Evolutionary conservation across 2,888 invertebrate species (phyloP), one percentile per base, ranked within the genome.

Genomic region (Argynnis bischoffii): DNA sequence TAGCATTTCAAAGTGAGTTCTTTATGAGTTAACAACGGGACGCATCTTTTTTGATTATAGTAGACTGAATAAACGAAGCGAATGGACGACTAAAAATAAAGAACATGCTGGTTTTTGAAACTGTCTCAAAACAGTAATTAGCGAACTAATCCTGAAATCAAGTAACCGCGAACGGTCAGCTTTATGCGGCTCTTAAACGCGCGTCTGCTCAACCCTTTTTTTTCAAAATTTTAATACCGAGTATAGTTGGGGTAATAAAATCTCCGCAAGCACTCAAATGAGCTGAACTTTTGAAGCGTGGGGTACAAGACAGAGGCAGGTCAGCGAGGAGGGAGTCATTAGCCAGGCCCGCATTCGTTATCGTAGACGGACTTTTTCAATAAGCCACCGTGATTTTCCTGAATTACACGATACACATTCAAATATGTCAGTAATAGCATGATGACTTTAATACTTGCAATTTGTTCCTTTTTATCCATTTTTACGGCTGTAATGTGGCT

Each of bases 221-320:
- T 86, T 81, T 77, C 74, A 75, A 81, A 84, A 80, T 83, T 82
- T 85, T 91, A 90, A 90, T 90, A 89, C 88, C 87, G 82, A 84
- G 84, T 81, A 88, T 90, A 90, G 91, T 90, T 90, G 88, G 84
- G 88, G 88, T 92, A 92, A 92, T 92, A 88, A 92, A 92, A 92
- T 92, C 92, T 92, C 92, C 80, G 89, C 87, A 81, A 85, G 89
- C 88, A 89, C 92, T 92, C 91, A 88, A 92, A 91, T 89, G 91
- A 90, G 90, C 90, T 89, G 89, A 92, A 92, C 91, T 92, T 92
- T 91, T 90, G 89, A 90, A 90, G 90, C 91, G 90, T 85, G 84
- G 88, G 87, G 89, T 85, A 87, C 86, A 91, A 91, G 91, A 90
- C 92, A 89, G 86, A 85, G 86, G 85, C 88, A 86, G 91, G 90